Percentiles rank a stretch among this genome's conserved stretches.
Evolutionary conservation across 64 coral and sea anemone genomes (phyloP).

Genomic region (Montipora efflorescens): DNA sequence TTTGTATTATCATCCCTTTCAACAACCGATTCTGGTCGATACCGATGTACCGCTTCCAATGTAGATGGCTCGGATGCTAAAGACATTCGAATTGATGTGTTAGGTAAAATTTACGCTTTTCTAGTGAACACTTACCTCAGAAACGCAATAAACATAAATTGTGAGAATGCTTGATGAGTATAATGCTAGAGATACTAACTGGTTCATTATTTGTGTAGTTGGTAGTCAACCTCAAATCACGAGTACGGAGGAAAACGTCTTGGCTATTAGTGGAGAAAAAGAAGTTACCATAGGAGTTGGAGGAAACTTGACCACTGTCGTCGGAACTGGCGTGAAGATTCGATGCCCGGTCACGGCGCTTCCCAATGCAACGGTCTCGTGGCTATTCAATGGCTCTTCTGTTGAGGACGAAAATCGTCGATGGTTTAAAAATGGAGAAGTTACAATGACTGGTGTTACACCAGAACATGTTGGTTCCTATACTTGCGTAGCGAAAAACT

Average conservation of each 20-base stretch:
- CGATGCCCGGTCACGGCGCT: conserved; percentile 55
- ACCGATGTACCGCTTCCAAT: conserved; percentile 53
- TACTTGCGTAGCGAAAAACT: conserved; percentile 81
- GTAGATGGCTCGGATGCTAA: conserved; percentile 26
- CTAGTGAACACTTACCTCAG: no score
- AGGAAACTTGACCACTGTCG: conserved; percentile 81
- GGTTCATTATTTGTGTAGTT: conserved; percentile 4
- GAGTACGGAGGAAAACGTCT: conserved; percentile 29
- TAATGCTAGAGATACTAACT: neutral
- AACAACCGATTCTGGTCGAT: conserved; percentile 27
- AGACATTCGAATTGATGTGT: conserved; percentile 19
- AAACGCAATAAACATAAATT: no score
- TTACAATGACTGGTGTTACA: conserved; percentile 59
- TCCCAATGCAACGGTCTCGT: conserved; percentile 67
- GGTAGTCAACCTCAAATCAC: conserved; percentile 70
- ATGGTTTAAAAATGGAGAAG: conserved; percentile 21
- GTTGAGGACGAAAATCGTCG: conserved; percentile 17
- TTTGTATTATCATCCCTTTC: neutral
- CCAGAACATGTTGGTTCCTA: conserved; percentile 71
- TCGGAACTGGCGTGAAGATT: conserved; percentile 70
- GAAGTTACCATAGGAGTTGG: conserved; percentile 64
- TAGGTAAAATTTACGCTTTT: conserved; percentile 31
- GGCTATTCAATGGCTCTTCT: conserved; percentile 55
- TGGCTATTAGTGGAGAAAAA: conserved; percentile 76
- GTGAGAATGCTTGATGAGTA: no score